A percentile compares a stretch with the other conserved stretches of the same genome.
These are phyloP conservation scores for Canis aureus DNA, from an alignment of 2,113 vertebrate species.

Conservation along the genomic window DNA sequence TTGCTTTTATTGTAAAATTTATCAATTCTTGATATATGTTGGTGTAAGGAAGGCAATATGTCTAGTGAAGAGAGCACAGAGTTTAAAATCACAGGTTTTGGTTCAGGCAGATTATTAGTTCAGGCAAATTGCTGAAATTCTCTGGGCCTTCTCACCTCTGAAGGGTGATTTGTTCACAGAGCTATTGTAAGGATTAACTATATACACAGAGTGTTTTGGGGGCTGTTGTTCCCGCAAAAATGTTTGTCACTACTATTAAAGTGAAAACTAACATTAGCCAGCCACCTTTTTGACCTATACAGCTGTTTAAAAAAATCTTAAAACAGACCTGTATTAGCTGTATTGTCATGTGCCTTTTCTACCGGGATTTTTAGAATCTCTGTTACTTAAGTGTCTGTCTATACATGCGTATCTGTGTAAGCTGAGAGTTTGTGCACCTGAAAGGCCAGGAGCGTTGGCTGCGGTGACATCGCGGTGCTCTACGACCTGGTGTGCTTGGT, in stretches of 20 bases:
- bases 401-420: not conserved
- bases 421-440: not conserved
- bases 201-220: not conserved
- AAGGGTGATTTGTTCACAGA: not conserved
- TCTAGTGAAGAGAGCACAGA: not conserved
- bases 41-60: not conserved
- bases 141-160: not conserved
- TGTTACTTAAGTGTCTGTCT: not conserved
- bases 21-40: not conserved
- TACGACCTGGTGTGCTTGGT: not conserved
- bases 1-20: conserved; percentile 32
- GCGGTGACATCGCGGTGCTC: not conserved
- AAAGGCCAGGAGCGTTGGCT: not conserved
- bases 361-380: not conserved
- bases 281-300: not conserved
- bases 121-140: not conserved
- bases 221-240: conserved; percentile 19
- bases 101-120: not conserved
- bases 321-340: not conserved
- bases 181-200: not conserved
- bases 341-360: not conserved
- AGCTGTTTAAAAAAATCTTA: conserved; percentile 6
- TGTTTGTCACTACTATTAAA: conserved; percentile 11
- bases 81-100: not conserved
- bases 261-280: not conserved